phyloP scores from a whole-genome alignment of 2,888 invertebrate species.

The Coelopa pilipes region DNA sequence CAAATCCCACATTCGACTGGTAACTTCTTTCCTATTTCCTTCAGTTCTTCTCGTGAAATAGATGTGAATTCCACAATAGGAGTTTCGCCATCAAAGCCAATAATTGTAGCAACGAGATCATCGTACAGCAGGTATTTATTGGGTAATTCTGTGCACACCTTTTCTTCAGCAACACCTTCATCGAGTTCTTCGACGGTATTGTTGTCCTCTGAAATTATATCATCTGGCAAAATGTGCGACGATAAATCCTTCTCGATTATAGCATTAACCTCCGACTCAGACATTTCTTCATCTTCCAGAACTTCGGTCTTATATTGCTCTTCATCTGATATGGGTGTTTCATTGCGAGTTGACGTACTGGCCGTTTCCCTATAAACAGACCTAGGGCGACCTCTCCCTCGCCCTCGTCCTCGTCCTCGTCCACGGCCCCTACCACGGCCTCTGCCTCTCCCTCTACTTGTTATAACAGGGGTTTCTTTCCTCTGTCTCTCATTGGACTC shows the following conservation, averaged over 20 bases:
- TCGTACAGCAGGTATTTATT: conserved; percentile 57
- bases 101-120: conserved; percentile 60
- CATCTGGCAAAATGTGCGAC: background rate
- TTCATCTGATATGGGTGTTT: background rate
- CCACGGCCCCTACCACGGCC: conserved; percentile 6
- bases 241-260: conserved; percentile 28
- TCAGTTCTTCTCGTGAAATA: conserved; percentile 43
- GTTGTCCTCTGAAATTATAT: conserved; percentile 16
- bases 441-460: conserved; percentile 4
- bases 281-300: conserved; percentile 26
- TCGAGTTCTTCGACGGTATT: background rate
- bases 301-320: background rate
- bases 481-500: background rate
- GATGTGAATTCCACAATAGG: conserved; percentile 60
- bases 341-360: background rate
- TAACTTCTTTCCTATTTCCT: conserved; percentile 51
- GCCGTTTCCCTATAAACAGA: too few species aligned
- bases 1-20: conserved; percentile 62
- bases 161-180: conserved; percentile 4
- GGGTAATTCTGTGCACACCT: conserved; percentile 40
- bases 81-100: conserved; percentile 57
- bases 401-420: background rate
- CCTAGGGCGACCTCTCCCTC: too few species aligned
- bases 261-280: conserved; percentile 25
- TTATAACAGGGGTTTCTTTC: background rate